These are phyloP conservation scores for Indicator indicator DNA, from an alignment of 2,113 vertebrate species.

Conservation along the genomic window DNA sequence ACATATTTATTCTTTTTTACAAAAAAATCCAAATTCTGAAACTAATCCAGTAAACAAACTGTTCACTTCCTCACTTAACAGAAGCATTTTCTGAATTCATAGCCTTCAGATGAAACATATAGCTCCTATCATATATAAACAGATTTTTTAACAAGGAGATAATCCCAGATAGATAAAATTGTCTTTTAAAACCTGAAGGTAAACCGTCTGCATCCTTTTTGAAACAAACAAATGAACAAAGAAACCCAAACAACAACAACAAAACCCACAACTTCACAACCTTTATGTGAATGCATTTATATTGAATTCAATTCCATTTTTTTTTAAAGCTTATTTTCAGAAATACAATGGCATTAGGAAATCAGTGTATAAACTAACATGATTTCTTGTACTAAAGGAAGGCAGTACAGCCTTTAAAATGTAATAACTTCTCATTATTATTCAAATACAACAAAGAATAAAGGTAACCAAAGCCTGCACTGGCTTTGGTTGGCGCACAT, in stretches of 20 bases:
- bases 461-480: not conserved
- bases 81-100: not conserved
- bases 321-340: not conserved
- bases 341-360: not conserved
- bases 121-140: not conserved
- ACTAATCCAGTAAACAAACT: not conserved
- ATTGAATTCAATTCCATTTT: not conserved
- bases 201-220: not conserved
- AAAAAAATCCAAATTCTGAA: not conserved
- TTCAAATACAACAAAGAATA: not conserved
- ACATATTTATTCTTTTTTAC: not conserved
- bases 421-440: not conserved
- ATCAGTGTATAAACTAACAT: not conserved
- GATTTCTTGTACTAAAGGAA: not conserved
- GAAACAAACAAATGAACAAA: not conserved
- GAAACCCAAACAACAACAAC: too few species aligned
- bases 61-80: not conserved
- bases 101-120: not conserved
- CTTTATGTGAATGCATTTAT: not conserved
- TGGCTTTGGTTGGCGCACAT: not conserved
- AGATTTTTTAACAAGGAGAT: not conserved
- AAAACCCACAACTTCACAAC: not conserved
- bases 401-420: not conserved
- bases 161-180: not conserved
- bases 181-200: not conserved